These are phyloP conservation scores for Lemur catta DNA, from an alignment of 2,797 vertebrate species.

Conservation along the genomic window DNA sequence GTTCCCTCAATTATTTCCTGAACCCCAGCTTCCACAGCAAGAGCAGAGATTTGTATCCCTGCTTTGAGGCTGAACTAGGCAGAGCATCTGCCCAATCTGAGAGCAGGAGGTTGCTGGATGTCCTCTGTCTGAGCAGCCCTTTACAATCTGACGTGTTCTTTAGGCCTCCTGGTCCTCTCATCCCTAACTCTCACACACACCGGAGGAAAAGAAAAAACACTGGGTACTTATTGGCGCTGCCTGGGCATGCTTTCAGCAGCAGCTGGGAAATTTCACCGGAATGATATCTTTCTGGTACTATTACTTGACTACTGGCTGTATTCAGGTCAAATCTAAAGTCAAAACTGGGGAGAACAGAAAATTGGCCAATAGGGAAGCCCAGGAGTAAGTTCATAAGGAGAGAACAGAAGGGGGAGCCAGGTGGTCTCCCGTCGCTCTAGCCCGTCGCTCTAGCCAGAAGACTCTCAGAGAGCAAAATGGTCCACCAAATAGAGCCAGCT, in stretches of 20 bases:
- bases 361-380: background rate
- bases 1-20: background rate
- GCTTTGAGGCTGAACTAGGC: background rate
- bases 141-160: background rate
- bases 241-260: background rate
- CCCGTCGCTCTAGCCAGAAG: background rate
- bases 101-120: accelerated
- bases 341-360: background rate
- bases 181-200: background rate
- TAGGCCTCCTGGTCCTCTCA: too few species aligned
- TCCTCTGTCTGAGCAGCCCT: accelerated
- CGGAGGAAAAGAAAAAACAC: background rate
- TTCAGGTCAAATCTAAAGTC: background rate
- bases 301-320: background rate
- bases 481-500: background rate
- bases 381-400: background rate
- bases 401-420: background rate
- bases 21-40: background rate
- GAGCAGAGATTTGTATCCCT: background rate
- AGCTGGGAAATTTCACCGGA: background rate
- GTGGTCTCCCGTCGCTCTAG: background rate
- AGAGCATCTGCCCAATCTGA: background rate
- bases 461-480: background rate
- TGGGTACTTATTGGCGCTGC: too few species aligned
- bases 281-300: background rate